Percentiles rank a stretch among this genome's conserved stretches.
Conservation (phyloP, 1,140 invertebrate species). For the Spodoptera litura region DNA sequence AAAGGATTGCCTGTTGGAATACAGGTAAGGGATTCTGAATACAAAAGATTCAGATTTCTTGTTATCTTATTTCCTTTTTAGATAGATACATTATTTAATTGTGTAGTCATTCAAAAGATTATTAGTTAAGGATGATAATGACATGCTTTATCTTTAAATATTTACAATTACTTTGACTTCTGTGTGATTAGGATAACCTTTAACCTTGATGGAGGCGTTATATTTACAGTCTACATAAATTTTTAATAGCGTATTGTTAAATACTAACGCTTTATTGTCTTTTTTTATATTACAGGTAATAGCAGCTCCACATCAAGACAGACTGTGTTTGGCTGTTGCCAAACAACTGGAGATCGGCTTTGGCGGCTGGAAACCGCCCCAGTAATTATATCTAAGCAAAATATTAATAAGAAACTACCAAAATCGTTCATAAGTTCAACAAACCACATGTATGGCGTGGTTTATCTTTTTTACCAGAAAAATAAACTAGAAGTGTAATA, state of each 20-base stretch:
- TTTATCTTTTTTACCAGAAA: slow-evolving; percentile 50
- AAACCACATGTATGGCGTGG: slow-evolving; percentile 60
- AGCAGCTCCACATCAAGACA: slow-evolving; percentile 89
- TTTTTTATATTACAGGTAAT: slow-evolving; percentile 82
- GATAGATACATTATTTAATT: too few relatives aligned
- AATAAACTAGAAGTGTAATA: slow-evolving; percentile 22
- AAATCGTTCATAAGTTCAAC: slow-evolving; percentile 39
- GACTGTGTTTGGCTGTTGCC: slow-evolving; percentile 91
- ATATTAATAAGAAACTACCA: slow-evolving; percentile 1
- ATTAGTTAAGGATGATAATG: too few relatives aligned
- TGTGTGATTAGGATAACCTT: too few relatives aligned
- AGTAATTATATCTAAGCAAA: slow-evolving; percentile 31
- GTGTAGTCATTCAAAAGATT: too few relatives aligned
- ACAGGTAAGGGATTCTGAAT: slow-evolving; percentile 85
- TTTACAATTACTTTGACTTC: too few relatives aligned
- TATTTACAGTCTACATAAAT: too few relatives aligned
- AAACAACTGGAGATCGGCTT: slow-evolving; percentile 92
- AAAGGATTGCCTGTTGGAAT: slow-evolving; percentile 91
- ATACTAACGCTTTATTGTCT: background rate
- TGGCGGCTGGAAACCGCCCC: slow-evolving; percentile 90
- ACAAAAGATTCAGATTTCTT: too few relatives aligned
- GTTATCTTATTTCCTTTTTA: too few relatives aligned
- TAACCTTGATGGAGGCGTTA: too few relatives aligned
- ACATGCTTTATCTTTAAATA: too few relatives aligned
- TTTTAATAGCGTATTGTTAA: background rate